phyloP scores from a whole-genome alignment of 2,113 vertebrate genomes.

The Coptodon rendalli region DNA sequence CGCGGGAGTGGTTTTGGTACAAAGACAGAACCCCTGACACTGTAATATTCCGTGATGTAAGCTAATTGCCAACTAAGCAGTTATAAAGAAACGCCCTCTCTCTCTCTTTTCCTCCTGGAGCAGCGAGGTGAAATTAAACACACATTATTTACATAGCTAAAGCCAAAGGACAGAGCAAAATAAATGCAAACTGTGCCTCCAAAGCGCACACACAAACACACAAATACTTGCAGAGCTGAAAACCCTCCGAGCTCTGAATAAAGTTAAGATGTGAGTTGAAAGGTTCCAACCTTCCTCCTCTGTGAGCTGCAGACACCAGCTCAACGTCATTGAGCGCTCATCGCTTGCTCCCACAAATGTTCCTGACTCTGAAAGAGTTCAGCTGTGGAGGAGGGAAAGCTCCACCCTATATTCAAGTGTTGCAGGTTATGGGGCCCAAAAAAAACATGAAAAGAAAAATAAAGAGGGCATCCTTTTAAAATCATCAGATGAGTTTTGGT shows the following conservation, averaged over 20 bases:
- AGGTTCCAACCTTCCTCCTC: background rate
- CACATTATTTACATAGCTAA: conserved; percentile 35
- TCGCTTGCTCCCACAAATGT: conserved; percentile 28
- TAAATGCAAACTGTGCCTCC: conserved; percentile 26
- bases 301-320: background rate
- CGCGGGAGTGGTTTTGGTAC: conserved; percentile 37
- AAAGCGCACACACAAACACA: background rate
- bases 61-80: background rate
- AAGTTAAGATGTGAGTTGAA: background rate
- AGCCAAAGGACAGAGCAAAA: conserved; percentile 50
- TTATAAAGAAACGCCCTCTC: background rate
- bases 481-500: background rate
- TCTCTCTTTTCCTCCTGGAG: background rate
- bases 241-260: conserved; percentile 22
- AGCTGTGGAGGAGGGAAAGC: conserved; percentile 18
- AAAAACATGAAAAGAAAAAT: background rate
- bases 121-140: background rate
- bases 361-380: conserved; percentile 34
- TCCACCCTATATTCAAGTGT: conserved; percentile 61
- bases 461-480: background rate
- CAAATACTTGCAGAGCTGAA: conserved; percentile 34
- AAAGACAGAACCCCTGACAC: conserved; percentile 36
- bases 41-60: conserved; percentile 7
- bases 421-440: conserved; percentile 27
- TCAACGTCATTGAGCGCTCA: background rate